Evolutionary conservation across 2,888 invertebrate species (phyloP).

Genomic region (Leptinotarsa rubiginosa): DNA sequence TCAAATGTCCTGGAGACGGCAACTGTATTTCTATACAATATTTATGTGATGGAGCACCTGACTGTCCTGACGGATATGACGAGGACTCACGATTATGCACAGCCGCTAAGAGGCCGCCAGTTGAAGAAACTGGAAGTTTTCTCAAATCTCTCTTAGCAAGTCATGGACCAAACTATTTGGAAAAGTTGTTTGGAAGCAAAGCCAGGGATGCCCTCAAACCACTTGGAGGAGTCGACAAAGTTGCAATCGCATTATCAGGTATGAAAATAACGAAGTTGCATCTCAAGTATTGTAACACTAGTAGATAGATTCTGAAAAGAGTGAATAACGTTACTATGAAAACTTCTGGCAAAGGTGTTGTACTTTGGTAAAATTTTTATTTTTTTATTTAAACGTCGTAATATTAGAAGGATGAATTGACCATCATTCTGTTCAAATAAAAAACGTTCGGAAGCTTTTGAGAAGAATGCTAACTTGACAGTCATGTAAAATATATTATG

Average conservation of each 20-base stretch:
- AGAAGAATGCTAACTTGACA: too few species aligned
- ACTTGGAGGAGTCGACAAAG: conserved; percentile 93
- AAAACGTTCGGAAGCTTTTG: too few species aligned
- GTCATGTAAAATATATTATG: too few species aligned
- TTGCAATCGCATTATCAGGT: conserved; percentile 95
- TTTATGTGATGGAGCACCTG: conserved; percentile 93
- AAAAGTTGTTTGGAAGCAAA: conserved; percentile 95
- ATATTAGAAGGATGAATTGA: too few species aligned
- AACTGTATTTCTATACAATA: conserved; percentile 97
- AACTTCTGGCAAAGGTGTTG: not conserved
- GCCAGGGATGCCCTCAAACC: conserved; percentile 92
- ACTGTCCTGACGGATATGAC: conserved; percentile 95
- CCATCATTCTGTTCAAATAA: too few species aligned
- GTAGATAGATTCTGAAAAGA: not conserved
- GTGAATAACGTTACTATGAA: not conserved
- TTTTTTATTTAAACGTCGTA: too few species aligned
- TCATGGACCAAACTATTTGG: conserved; percentile 96
- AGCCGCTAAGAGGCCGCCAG: conserved; percentile 96
- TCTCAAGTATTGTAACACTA: not conserved
- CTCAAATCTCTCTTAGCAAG: conserved; percentile 92
- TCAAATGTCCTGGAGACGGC: conserved; percentile 94
- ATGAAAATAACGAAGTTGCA: conserved; percentile 52
- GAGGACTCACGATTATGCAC: conserved; percentile 95
- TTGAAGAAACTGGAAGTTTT: conserved; percentile 96
- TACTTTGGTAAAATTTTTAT: too few species aligned